phyloP scores from a whole-genome alignment of 2,888 invertebrate genomes.

The Gandaritis pyraliata region DNA sequence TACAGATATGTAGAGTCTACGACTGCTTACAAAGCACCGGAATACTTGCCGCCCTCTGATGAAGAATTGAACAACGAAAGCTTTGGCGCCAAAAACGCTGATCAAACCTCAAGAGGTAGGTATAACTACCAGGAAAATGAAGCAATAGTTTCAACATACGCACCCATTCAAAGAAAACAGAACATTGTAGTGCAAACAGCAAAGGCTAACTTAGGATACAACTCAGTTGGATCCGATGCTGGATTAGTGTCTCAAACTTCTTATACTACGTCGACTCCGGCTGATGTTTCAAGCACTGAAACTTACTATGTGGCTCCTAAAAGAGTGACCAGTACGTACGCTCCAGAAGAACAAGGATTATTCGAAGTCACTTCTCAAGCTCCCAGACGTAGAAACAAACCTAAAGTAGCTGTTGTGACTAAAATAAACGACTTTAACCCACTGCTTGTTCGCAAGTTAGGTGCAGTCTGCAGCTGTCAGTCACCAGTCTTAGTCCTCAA shows the following conservation, averaged over 20 bases:
- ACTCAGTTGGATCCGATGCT: slow-evolving; percentile 66
- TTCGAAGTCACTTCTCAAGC: slow-evolving; percentile 67
- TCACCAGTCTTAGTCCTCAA: slow-evolving; percentile 82
- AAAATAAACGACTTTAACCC: slow-evolving; percentile 90
- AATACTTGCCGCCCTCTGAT: slow-evolving; percentile 69
- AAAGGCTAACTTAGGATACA: slow-evolving; percentile 70
- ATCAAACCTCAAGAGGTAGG: slow-evolving; percentile 48
- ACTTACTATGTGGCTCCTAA: slow-evolving; percentile 54
- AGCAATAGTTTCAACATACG: slow-evolving; percentile 47
- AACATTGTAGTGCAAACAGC: slow-evolving; percentile 72
- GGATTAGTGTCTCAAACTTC: slow-evolving; percentile 66
- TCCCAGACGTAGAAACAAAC: slow-evolving; percentile 67
- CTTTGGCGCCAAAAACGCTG: slow-evolving; percentile 54
- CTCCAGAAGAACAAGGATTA: slow-evolving; percentile 66
- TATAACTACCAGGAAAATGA: slow-evolving; percentile 62
- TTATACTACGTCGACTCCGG: slow-evolving; percentile 67
- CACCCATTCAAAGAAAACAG: slow-evolving; percentile 59
- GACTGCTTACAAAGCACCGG: slow-evolving; percentile 61
- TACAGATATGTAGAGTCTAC: slow-evolving; percentile 60
- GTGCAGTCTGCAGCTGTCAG: slow-evolving; percentile 89
- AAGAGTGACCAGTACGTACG: slow-evolving; percentile 62
- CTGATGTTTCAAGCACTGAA: slow-evolving; percentile 56
- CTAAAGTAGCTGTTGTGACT: slow-evolving; percentile 85
- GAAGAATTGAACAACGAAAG: slow-evolving; percentile 57
- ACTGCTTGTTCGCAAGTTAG: slow-evolving; percentile 87